Base-by-base conservation (phyloP, 2,797 vertebrate genomes). In the Diplodus puntazzo region DNA sequence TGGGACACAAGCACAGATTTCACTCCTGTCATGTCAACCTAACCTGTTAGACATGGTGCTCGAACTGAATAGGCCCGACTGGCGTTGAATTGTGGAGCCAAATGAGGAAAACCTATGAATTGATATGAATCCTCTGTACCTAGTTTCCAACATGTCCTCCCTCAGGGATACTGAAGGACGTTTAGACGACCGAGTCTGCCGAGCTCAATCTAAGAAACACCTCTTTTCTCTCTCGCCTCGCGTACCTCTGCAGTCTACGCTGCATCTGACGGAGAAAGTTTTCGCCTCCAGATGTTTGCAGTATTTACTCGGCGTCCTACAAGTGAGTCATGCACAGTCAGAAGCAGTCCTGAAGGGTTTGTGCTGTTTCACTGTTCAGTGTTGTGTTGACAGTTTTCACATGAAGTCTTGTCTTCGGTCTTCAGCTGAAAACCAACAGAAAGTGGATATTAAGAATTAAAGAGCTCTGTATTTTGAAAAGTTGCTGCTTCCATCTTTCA, bases 391-490 rank as follows among this genome's bases (percentile, higher is more conserved):
- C 45, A 46, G 60, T 73, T 65, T 25, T 80, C 34, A 55, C 25
- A 34, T 12, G 18, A 53, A 54, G 23, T 4, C 57, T 25, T 67
- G 34, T 67, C 34, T 16, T 70, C 17, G 61, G 17, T 50, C 39
- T 21, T 50, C 13, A 11, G n/a, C 30, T 4, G 11, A 34, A 84
- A 84, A 57, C 20, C 43, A 57, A 27, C 49, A 73, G 30, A 79
- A 73, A 71, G 69, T 42, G 2, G 12, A 43, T 49, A 64, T 68
- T 45, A 65, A 68, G 69, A 7, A 82, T 79, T 73, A 88, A 85
- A 86, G 73, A 79, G 42, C 10, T 71, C 17, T 79, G 67, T 73
- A 65, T 77, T 88, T 82, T 71, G 17, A 83, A 45, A 60, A 1
- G 17, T 65, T 43, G 1, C 5, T 9, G 25, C 11, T 16, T 65